Evolutionary conservation across 2,797 vertebrate species (phyloP).

Genomic region (Sphaeramia orbicularis): DNA sequence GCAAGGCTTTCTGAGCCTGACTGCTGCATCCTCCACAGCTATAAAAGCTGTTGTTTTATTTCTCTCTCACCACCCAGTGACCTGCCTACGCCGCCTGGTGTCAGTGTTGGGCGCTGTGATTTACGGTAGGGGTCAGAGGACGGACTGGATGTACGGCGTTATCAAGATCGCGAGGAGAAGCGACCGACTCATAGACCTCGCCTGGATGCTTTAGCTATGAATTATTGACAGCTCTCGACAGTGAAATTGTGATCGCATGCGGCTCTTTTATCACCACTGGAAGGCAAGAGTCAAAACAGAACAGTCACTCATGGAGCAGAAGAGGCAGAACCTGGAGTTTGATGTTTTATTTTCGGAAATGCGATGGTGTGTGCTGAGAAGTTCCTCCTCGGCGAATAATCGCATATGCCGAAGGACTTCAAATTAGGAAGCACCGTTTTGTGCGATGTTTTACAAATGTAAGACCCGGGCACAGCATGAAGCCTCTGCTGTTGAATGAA

Average conservation of each 20-base stretch:
- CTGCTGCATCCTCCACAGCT: conserved; percentile 54
- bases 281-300: conserved; percentile 35
- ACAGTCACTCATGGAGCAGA: background rate
- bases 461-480: conserved; percentile 48
- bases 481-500: conserved; percentile 24
- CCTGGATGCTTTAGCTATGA: conserved; percentile 33
- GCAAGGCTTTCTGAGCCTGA: conserved; percentile 54
- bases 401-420: conserved; percentile 25
- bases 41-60: conserved; percentile 69
- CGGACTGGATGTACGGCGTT: conserved; percentile 30
- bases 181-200: conserved; percentile 37
- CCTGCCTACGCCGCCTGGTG: conserved; percentile 72
- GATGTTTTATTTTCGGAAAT: conserved; percentile 29
- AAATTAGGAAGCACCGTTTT: conserved; percentile 44
- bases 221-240: conserved; percentile 51
- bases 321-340: conserved; percentile 10
- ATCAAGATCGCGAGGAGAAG: conserved; percentile 23
- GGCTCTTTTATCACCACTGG: conserved; percentile 37
- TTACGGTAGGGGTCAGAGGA: conserved; percentile 62
- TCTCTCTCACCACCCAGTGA: conserved; percentile 43
- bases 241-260: conserved; percentile 38
- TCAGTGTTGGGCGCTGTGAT: conserved; percentile 71
- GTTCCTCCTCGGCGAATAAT: conserved; percentile 36
- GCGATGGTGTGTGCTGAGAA: conserved; percentile 14
- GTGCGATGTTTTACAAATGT: conserved; percentile 64